phyloP scores from a whole-genome alignment of 2,797 vertebrate genomes.

The Uromys caudimaculatus region DNA sequence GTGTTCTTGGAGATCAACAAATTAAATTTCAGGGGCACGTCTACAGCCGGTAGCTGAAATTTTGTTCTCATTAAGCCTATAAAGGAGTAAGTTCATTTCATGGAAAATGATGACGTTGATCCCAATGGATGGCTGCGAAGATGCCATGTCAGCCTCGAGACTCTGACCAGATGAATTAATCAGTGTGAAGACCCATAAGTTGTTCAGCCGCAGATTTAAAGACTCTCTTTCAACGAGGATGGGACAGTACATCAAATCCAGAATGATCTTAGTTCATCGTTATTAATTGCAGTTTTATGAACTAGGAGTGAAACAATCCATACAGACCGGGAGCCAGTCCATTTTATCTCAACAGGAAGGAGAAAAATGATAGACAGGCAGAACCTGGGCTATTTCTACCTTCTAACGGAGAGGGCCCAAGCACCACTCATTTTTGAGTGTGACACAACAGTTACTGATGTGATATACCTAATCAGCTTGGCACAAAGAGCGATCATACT shows the following conservation, averaged over 20 bases:
- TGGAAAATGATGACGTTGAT: constrained; percentile 85
- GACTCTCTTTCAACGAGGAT: constrained; percentile 85
- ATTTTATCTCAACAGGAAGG: constrained; percentile 25
- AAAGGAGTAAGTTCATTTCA: constrained; percentile 74
- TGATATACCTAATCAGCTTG: constrained; percentile 66
- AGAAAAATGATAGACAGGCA: constrained; percentile 41
- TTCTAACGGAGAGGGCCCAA: constrained; percentile 49
- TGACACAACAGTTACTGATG: constrained; percentile 57
- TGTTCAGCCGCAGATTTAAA: constrained; percentile 89
- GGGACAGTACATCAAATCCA: constrained; percentile 87
- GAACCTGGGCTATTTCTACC: constrained; percentile 37
- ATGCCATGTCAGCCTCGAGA: constrained; percentile 87
- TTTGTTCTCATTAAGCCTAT: constrained; percentile 80
- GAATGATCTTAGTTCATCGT: constrained; percentile 84
- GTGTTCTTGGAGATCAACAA: constrained; percentile 73
- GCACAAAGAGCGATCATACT: constrained; percentile 25
- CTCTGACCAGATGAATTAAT: constrained; percentile 87
- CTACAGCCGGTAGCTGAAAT: constrained; percentile 78
- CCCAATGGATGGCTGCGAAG: constrained; percentile 84
- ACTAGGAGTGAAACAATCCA: constrained; percentile 77
- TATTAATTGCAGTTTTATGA: constrained; percentile 88
- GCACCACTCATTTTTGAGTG: constrained; percentile 32
- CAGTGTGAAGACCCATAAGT: constrained; percentile 83
- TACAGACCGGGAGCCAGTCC: constrained; percentile 9
- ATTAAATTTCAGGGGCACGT: constrained; percentile 68